phyloP scores from a whole-genome alignment of 2,797 vertebrate species.

The Myotis planiceps region DNA sequence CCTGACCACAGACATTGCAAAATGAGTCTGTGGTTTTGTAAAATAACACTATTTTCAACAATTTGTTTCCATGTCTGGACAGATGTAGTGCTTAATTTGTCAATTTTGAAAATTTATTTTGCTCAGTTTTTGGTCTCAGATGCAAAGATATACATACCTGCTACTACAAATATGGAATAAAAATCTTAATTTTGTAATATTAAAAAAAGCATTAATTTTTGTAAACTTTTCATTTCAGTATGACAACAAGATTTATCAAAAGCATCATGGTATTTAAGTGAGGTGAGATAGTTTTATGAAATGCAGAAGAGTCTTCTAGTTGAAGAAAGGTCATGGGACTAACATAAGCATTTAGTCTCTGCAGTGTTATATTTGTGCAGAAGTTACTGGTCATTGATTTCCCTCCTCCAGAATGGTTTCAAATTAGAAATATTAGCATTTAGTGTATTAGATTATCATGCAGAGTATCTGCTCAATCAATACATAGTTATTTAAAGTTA shows the following conservation, averaged over 20 bases:
- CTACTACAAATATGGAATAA: neutral
- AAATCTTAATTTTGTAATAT: conserved; percentile 41
- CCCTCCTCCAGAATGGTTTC: neutral
- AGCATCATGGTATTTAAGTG: neutral
- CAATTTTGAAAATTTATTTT: conserved; percentile 62
- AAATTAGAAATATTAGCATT: conserved; percentile 33
- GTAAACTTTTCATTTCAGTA: conserved; percentile 3
- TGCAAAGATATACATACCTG: neutral
- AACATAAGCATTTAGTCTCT: neutral
- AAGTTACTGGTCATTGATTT: neutral
- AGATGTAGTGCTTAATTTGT: conserved; percentile 65
- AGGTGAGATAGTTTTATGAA: conserved; percentile 32
- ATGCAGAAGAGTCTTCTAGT: neutral
- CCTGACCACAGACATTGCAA: conserved; percentile 67
- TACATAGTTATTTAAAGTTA: conserved; percentile 18
- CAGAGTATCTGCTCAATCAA: neutral
- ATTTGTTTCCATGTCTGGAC: conserved; percentile 78
- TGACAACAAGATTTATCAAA: conserved; percentile 27
- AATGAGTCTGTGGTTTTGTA: conserved; percentile 63
- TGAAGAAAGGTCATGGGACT: neutral
- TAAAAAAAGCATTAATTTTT: neutral
- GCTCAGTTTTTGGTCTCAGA: conserved; percentile 40
- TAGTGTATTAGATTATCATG: neutral
- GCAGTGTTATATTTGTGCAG: neutral
- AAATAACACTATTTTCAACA: conserved; percentile 75